Evolutionary conservation across 2,113 vertebrate species (phyloP), one percentile per base, ranked within the genome.

Genomic region (Arizona elegans): DNA sequence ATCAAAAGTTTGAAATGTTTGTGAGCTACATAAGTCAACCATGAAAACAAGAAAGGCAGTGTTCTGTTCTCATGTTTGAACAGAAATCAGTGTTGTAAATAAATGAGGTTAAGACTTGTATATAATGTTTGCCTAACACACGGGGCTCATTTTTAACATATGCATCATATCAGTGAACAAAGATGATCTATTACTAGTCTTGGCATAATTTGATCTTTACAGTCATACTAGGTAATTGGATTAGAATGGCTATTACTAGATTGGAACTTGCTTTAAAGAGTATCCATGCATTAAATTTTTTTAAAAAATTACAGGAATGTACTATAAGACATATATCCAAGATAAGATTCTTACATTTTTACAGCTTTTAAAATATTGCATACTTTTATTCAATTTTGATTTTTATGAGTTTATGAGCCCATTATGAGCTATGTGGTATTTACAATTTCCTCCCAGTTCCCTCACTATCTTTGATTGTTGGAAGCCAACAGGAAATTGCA

Each of bases 1-100:
- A 96, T 94, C 95, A 94, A 43, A 54, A 93, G 43, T 65, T 94
- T 94, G 94, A 95, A 85, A 94, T 95, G 92, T 87, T 89, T 86
- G 93, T 94, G n/a, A 94, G 92, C 81, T 95, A 86, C 62, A 94
- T 90, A 93, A 88, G 93, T 90, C 91, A 92, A 92, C 94, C 95
- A 21, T 88, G 90, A 91, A 95, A 97, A 91, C 91, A 95, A 95
- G 58, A 97, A 92, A 75, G 62, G 2, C 47, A 85, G 65, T 96
- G 95, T 92, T 47, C 91, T 93, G 59, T 92, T 53, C 94, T 95
- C 86, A 95, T 94, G 95, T 90, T 85, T 95, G 87, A 95, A 56
- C 10, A 94, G 38, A 50, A 87, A 93, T 95, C 89, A 59, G 50
- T 93, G 5, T 43, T 94, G 91, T 90, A 50, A 53, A 0, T 53